Conservation (phyloP, 2,888 invertebrate species). For the Chironomus riparius region DNA sequence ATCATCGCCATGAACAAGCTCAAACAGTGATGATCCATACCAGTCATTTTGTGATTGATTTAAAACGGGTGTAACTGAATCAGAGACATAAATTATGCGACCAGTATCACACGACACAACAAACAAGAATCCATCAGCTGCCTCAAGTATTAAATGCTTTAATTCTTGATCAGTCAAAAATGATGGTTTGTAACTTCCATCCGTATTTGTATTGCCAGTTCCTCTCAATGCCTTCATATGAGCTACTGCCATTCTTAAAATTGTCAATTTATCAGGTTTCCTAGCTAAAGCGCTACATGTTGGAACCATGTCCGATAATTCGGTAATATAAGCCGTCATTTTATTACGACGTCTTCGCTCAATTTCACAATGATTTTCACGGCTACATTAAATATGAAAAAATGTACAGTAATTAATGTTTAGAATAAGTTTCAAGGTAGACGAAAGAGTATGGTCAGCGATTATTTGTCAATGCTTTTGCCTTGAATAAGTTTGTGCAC, state of each 20-base stretch:
- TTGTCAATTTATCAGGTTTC: conserved; percentile 98
- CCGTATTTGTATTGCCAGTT: conserved; percentile 94
- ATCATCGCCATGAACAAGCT: conserved; percentile 96
- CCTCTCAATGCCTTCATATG: conserved; percentile 98
- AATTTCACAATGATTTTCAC: conserved; percentile 99
- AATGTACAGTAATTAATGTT: not conserved
- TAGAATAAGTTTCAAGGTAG: not conserved
- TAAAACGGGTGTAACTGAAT: conserved; percentile 94
- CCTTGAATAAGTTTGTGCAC: not conserved
- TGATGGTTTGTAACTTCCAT: conserved; percentile 96
- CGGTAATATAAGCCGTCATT: conserved; percentile 99
- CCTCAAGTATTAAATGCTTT: conserved; percentile 97
- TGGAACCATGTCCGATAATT: conserved; percentile 99
- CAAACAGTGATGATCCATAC: conserved; percentile 93
- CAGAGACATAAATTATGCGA: conserved; percentile 94
- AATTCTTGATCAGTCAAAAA: conserved; percentile 98
- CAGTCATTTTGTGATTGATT: conserved; percentile 97
- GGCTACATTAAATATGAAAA: conserved; percentile 47
- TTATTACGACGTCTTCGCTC: conserved; percentile 96
- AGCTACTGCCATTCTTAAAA: conserved; percentile 97
- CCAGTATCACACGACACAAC: conserved; percentile 97
- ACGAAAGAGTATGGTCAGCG: not conserved
- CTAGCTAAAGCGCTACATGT: conserved; percentile 95
- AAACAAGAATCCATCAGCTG: conserved; percentile 86
- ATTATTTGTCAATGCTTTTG: not conserved